Percentiles rank a stretch among this genome's conserved stretches.
Conservation (phyloP, 2,113 vertebrate genomes). For the Aleadryas rufinucha region DNA sequence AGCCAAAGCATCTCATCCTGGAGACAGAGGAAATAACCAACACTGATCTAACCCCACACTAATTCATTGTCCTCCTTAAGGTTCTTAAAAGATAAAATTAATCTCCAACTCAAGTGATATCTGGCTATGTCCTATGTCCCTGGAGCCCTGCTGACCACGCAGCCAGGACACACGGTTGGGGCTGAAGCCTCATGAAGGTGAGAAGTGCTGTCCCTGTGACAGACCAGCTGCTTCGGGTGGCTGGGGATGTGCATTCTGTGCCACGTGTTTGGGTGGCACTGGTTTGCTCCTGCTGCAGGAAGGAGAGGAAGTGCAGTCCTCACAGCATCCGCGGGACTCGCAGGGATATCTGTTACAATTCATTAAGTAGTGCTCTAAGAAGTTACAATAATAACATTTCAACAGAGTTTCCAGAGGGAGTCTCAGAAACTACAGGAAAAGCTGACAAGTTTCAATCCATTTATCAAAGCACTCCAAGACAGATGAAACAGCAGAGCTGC, state of each 20-base stretch:
- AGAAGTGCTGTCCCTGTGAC: neutral
- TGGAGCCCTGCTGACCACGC: neutral
- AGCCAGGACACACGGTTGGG: neutral
- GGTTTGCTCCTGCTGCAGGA: neutral
- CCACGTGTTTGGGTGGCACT: neutral
- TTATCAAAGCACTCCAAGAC: conserved; percentile 63
- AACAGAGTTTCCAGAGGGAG: conserved; percentile 61
- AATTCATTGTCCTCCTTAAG: neutral
- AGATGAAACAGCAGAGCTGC: conserved; percentile 58
- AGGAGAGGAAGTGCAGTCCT: neutral
- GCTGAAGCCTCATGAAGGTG: neutral
- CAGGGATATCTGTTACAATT: conserved; percentile 47
- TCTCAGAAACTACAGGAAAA: conserved; percentile 59
- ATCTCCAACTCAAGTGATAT: neutral
- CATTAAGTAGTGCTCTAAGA: conserved; percentile 44
- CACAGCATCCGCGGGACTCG: neutral
- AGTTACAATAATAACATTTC: conserved; percentile 58
- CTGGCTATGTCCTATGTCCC: neutral
- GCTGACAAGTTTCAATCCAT: conserved; percentile 65
- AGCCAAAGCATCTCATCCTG: neutral
- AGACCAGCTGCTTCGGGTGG: neutral
- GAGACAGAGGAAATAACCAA: neutral
- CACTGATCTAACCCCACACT: neutral
- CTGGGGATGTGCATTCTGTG: fast-evolving
- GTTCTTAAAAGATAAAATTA: neutral